Evolutionary conservation across 2,113 vertebrate genomes (phyloP).

Genomic region (Colius striatus): DNA sequence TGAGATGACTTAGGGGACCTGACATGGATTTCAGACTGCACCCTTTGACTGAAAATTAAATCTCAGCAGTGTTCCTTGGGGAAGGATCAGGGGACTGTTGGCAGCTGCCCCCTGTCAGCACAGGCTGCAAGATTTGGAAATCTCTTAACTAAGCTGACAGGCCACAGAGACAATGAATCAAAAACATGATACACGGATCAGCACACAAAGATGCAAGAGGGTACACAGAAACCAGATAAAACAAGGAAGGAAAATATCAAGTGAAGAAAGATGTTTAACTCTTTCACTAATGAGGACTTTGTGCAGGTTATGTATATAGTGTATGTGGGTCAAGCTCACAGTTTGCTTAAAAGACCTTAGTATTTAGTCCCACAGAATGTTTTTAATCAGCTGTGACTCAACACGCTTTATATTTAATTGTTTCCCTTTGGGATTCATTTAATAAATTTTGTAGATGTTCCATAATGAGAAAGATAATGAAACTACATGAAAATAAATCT

Average conservation of each 20-base stretch:
- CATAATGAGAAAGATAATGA: slow-evolving; percentile 53
- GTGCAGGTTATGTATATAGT: not conserved
- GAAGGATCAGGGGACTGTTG: slow-evolving; percentile 80
- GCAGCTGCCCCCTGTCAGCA: slow-evolving; percentile 84
- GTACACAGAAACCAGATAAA: slow-evolving; percentile 57
- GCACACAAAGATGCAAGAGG: slow-evolving; percentile 72
- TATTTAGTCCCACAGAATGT: not conserved
- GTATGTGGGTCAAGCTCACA: not conserved
- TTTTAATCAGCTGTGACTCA: slow-evolving; percentile 32
- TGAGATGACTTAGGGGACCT: slow-evolving; percentile 79
- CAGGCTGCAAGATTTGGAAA: slow-evolving; percentile 81
- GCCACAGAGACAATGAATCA: slow-evolving; percentile 78
- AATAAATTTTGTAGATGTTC: slow-evolving; percentile 33
- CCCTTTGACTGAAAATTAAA: slow-evolving; percentile 84
- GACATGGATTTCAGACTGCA: slow-evolving; percentile 80
- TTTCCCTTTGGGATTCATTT: slow-evolving; percentile 20
- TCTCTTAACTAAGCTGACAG: slow-evolving; percentile 88
- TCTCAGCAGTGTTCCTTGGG: slow-evolving; percentile 78
- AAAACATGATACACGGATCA: slow-evolving; percentile 78
- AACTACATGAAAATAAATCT: slow-evolving; percentile 52
- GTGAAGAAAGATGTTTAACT: slow-evolving; percentile 61
- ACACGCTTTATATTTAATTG: slow-evolving; percentile 23
- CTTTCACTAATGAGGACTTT: slow-evolving; percentile 40
- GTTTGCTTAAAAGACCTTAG: not conserved
- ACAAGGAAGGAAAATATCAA: slow-evolving; percentile 46